Conservation (phyloP, 2,888 invertebrate species). For the Sarcophaga subvicina region DNA sequence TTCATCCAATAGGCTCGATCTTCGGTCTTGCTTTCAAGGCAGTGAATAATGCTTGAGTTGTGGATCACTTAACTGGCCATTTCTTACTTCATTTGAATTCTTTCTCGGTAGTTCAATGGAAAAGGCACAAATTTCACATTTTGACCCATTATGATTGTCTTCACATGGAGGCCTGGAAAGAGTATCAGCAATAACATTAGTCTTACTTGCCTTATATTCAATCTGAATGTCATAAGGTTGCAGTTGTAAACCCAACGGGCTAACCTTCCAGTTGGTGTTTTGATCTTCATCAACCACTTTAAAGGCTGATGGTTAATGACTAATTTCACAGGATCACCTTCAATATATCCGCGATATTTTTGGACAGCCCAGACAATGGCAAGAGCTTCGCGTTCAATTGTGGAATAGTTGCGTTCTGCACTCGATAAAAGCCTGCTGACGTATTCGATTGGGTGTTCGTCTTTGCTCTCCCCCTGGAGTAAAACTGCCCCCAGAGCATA, state of each 20-base stretch:
- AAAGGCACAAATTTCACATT: slow-evolving; percentile 40
- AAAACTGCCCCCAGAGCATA: too few species aligned
- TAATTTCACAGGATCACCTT: slow-evolving; percentile 72
- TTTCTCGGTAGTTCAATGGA: slow-evolving; percentile 38
- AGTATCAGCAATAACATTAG: slow-evolving; percentile 72
- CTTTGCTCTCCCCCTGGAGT: too few species aligned
- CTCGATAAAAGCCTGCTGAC: too few species aligned
- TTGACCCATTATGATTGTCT: not conserved
- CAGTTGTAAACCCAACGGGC: slow-evolving; percentile 81
- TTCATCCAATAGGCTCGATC: slow-evolving; percentile 44
- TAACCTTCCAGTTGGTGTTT: slow-evolving; percentile 79
- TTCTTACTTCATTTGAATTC: slow-evolving; percentile 9
- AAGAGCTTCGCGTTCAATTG: too few species aligned
- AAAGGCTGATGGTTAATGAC: slow-evolving; percentile 82
- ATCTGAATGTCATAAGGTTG: slow-evolving; percentile 78
- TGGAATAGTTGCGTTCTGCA: too few species aligned
- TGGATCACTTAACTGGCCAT: slow-evolving; percentile 35
- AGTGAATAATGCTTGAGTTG: slow-evolving; percentile 32
- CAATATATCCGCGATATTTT: slow-evolving; percentile 77
- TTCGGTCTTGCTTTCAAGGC: slow-evolving; percentile 18
- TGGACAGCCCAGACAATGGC: too few species aligned
- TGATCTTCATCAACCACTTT: slow-evolving; percentile 80
- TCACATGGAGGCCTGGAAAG: slow-evolving; percentile 60
- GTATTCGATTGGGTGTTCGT: too few species aligned
- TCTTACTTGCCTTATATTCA: slow-evolving; percentile 78